phyloP scores from a whole-genome alignment of 1,140 invertebrate genomes.

The Bombus affinis region DNA sequence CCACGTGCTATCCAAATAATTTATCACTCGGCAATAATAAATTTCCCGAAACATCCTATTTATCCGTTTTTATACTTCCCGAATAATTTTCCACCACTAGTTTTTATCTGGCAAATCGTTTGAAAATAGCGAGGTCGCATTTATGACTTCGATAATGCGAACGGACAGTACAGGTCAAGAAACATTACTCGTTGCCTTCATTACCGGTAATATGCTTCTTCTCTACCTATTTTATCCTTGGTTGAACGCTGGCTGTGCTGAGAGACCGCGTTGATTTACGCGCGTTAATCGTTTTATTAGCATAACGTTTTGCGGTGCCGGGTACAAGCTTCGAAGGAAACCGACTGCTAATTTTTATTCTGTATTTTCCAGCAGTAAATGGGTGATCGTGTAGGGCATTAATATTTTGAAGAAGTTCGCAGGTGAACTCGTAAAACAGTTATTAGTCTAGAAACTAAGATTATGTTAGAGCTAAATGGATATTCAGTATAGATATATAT shows the following conservation, averaged over 20 bases:
- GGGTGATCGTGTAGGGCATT: neutral
- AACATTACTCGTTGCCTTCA: conserved; percentile 25
- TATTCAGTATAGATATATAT: too few relatives aligned
- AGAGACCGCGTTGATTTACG: neutral
- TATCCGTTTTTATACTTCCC: neutral
- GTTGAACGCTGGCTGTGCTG: neutral
- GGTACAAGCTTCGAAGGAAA: neutral
- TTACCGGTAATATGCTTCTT: conserved; percentile 6
- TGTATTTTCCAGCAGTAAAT: neutral
- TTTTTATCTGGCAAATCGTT: neutral
- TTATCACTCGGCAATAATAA: conserved; percentile 44
- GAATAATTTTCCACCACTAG: neutral
- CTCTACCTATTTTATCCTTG: neutral
- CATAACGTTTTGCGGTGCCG: conserved; percentile 1
- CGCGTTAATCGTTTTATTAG: conserved; percentile 22
- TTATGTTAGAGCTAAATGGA: neutral
- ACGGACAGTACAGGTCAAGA: conserved; percentile 3
- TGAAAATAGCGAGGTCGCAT: neutral
- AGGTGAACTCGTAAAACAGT: neutral
- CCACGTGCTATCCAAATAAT: conserved; percentile 53
- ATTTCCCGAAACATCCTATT: conserved; percentile 15
- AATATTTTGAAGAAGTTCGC: neutral
- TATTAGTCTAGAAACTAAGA: neutral
- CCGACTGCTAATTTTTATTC: neutral
- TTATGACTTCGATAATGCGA: conserved; percentile 21